Evolutionary conservation across 1,140 invertebrate genomes (phyloP), one percentile per base, ranked within the genome.

Genomic region (Macrobrachium nipponense): DNA sequence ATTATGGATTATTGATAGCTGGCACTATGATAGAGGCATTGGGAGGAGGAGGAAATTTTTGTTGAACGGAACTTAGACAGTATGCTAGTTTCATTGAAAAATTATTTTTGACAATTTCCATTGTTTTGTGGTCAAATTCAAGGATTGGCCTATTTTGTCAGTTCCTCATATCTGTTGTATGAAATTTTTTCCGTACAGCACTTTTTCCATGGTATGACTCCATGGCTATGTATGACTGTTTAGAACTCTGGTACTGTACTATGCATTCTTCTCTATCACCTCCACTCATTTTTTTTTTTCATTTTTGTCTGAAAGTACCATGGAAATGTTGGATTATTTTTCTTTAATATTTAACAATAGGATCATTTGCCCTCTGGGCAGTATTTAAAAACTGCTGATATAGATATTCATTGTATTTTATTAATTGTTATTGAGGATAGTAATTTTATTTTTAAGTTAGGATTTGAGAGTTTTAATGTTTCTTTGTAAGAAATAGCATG

Each of bases 381-480:
- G 60, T 80, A 80, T 64, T 58, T 80, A 59, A 44, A 51, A 64
- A 27, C 78, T 80, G 44, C 43, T 62, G 61, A 80, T 44, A 80
- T 80, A 79, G 51, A 43, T 51, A 76, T 76, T 43, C 73, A 43
- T 76, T 43, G 73, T 59, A 76, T 15, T 20, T 59, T 76, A 59
- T 36, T 76, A 27, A 68, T 59, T 76, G 44, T 51, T 51, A 76
- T 59, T n/a, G 59, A 59, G 59, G 44, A 51, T 79, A 59, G 76
- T 27, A 79, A 60, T 61, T 79, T 58, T 82, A 75, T 70, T 86
- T 86, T 80, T 86, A 86, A 86, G 83, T 86, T 84, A 76, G 59
- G 77, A 86, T 60, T 86, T 86, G 68, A 79, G 66, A 78, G 76
- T 86, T 73, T 86, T 80, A 86, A 86, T 78, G 83, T 86, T 86